Evolutionary conservation across 2,888 invertebrate genomes (phyloP), one percentile per base, ranked within the genome.

Genomic region (Pollenia angustigena): DNA sequence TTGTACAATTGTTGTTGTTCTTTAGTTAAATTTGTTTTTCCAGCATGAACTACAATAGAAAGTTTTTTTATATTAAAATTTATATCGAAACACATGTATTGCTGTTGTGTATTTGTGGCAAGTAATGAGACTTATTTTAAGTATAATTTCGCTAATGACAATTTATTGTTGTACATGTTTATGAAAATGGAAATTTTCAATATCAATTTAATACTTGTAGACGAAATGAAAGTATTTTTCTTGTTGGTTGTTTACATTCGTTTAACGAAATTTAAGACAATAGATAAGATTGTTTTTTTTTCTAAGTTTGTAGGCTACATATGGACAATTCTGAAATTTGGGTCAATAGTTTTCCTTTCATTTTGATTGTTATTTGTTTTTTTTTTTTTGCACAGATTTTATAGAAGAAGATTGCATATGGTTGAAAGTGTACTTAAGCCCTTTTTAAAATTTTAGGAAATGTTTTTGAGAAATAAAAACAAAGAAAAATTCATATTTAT

Each of bases 161-260:
- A 89, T 89, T 90, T 89, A 90, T 88, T 89, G 85, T 68, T 76
- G 85, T 88, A 91, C 88, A 90, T 86, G 90, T 89, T 90, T 90
- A 90, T 90, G 89, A 89, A 90, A 90, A 90, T 90, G 88, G 88
- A 90, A 90, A 90, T 88, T 81, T 44, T 88, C 75, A 85, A 81
- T 81, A 85, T 81, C 80, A 71, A 50, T 85, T 68, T 69, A 75
- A 83, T 44, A 54, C 68, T 79, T 79, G 58, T 52, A 14, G 60
- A 60, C 32, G 32, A 88, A 87, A 87, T 85, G 87, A 87, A 87
- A 85, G 82, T 82, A 78, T 46, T 83, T 82, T 58, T 82, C 6
- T 32, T 42, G 66, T 75, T 75, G 23, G 58, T 12, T 58, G 66
- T 75, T 75, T 32, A 68, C 52, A 58, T 68, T 72, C 50, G 71